Evolutionary conservation across 1,140 invertebrate genomes (phyloP).

Genomic region (Coenobita brevimanus): DNA sequence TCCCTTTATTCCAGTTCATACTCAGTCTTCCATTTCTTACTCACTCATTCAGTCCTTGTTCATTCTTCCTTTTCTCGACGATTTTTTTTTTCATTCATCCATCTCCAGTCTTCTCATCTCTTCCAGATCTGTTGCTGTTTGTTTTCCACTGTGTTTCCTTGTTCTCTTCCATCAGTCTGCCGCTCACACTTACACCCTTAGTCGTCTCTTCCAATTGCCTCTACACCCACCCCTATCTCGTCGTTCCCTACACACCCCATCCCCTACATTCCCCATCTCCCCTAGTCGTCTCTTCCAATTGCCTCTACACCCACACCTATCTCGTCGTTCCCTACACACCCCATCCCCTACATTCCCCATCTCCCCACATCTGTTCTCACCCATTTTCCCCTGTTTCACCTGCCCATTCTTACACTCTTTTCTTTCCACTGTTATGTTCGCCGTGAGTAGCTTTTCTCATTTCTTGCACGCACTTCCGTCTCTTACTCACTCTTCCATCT

Average conservation of each 20-base stretch:
- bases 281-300: neutral
- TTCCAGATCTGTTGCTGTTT: neutral
- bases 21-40: neutral
- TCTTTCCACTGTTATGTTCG: no score
- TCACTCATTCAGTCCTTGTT: neutral
- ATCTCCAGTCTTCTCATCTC: neutral
- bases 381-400: no score
- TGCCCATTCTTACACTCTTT: no score
- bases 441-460: no score
- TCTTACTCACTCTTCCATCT: no score
- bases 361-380: neutral
- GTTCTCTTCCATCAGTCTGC: neutral
- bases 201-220: no score
- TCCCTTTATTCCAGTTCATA: neutral
- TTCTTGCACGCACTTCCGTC: no score
- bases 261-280: neutral
- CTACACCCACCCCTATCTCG: no score
- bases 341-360: neutral
- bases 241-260: no score
- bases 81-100: neutral
- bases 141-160: neutral
- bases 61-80: neutral
- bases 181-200: neutral
- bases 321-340: neutral
- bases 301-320: neutral